Evolutionary conservation across 2,888 invertebrate species (phyloP).

Genomic region (Cetonia aurata): DNA sequence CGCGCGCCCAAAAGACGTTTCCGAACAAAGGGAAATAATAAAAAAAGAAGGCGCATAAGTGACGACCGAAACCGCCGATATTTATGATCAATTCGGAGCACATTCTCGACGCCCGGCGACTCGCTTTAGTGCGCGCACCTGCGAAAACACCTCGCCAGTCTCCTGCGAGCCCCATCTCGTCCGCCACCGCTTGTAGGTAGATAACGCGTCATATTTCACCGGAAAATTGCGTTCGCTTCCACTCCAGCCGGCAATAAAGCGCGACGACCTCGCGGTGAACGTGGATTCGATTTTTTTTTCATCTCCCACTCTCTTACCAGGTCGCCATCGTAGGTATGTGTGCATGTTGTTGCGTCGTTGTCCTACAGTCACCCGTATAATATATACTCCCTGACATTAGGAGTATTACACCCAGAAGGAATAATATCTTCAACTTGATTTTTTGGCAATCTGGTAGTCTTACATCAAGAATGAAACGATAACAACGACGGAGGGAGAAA

Average conservation of each 20-base stretch:
- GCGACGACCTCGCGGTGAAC: slow-evolving; percentile 34
- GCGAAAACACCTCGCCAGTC: slow-evolving; percentile 65
- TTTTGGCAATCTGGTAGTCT: too few relatives aligned
- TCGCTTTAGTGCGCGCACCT: slow-evolving; percentile 61
- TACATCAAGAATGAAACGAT: too few relatives aligned
- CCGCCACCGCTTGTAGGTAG: slow-evolving; percentile 61
- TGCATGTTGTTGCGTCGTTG: too few relatives aligned
- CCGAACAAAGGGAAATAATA: slow-evolving; percentile 4
- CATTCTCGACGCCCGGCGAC: slow-evolving; percentile 59
- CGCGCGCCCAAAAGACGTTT: neutral
- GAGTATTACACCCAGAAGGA: too few relatives aligned
- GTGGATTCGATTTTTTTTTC: slow-evolving; percentile 26
- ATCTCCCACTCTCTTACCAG: neutral
- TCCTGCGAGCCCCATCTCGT: slow-evolving; percentile 55
- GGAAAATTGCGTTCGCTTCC: slow-evolving; percentile 66
- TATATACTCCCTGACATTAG: too few relatives aligned
- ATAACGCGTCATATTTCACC: slow-evolving; percentile 67
- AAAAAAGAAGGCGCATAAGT: slow-evolving; percentile 64
- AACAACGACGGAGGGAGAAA: too few relatives aligned
- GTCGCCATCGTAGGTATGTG: too few relatives aligned
- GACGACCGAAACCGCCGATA: slow-evolving; percentile 66
- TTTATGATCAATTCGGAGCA: slow-evolving; percentile 66
- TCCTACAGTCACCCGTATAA: too few relatives aligned
- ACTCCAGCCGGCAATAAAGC: slow-evolving; percentile 66
- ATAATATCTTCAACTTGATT: too few relatives aligned